Evolutionary conservation across 2,113 vertebrate genomes (phyloP).

Genomic region (Pica pica): DNA sequence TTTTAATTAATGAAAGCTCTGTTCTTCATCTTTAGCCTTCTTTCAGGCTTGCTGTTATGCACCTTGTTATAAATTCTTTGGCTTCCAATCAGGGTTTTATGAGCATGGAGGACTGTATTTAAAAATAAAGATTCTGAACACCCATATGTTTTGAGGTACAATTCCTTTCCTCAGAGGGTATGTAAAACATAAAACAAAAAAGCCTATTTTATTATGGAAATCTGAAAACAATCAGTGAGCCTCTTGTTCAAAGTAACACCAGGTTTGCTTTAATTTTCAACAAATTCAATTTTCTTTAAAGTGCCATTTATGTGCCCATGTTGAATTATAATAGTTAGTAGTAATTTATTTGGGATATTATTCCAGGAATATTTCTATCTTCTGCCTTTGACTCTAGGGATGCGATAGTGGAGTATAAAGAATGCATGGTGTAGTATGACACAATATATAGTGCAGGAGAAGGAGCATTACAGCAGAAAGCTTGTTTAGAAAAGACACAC

Average conservation of each 20-base stretch:
- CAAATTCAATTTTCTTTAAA: conserved; percentile 70
- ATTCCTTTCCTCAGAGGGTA: conserved; percentile 62
- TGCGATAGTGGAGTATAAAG: neutral
- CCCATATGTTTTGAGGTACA: conserved; percentile 59
- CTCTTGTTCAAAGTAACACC: conserved; percentile 58
- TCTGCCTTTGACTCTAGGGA: conserved; percentile 15
- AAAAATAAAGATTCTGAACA: conserved; percentile 54
- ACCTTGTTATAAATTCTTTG: conserved; percentile 56
- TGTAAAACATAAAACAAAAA: conserved; percentile 66
- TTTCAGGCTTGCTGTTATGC: neutral
- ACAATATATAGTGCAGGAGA: neutral
- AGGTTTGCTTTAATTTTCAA: conserved; percentile 62
- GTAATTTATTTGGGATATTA: conserved; percentile 59
- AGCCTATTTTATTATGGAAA: conserved; percentile 53
- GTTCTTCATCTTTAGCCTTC: conserved; percentile 5
- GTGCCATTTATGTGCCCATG: conserved; percentile 42
- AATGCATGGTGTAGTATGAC: neutral
- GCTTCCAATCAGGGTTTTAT: conserved; percentile 41
- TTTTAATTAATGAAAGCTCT: neutral
- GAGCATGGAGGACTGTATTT: conserved; percentile 26
- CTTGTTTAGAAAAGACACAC: neutral
- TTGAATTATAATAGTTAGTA: conserved; percentile 53
- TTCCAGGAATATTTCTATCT: conserved; percentile 52
- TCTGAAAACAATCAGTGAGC: conserved; percentile 64
- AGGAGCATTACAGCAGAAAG: neutral